Conservation (phyloP, 2,113 vertebrate genomes). For the Salvelinus namaycush region DNA sequence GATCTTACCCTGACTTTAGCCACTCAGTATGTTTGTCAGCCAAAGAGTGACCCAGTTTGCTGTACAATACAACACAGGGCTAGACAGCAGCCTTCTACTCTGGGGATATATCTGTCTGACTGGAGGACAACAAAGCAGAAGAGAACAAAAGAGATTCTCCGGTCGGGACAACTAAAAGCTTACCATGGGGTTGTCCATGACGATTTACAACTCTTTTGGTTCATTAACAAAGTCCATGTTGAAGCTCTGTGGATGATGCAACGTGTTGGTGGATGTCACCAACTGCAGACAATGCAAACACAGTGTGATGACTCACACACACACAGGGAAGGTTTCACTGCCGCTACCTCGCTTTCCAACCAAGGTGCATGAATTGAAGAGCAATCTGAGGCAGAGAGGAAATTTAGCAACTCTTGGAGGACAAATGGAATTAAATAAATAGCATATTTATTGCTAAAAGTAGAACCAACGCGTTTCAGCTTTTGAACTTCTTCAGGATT, state of each 20-base stretch:
- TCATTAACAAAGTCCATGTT: not conserved
- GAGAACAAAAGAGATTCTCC: constrained; percentile 18
- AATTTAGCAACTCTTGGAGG: too few relatives aligned
- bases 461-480: too few relatives aligned
- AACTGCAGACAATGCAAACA: not conserved
- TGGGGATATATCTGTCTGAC: constrained; percentile 26
- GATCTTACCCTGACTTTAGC: constrained; percentile 62
- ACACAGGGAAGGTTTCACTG: constrained; percentile 1
- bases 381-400: too few relatives aligned
- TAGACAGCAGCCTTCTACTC: constrained; percentile 55
- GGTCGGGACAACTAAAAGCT: not conserved
- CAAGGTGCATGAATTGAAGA: too few relatives aligned
- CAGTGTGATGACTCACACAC: constrained; percentile 5
- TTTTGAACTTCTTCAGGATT: too few relatives aligned
- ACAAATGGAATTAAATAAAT: too few relatives aligned
- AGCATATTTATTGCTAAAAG: too few relatives aligned
- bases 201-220: not conserved
- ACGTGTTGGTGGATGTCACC: not conserved
- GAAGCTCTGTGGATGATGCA: not conserved
- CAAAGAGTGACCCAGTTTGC: constrained; percentile 66
- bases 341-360: too few relatives aligned
- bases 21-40: constrained; percentile 30
- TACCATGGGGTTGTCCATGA: not conserved
- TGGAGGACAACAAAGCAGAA: constrained; percentile 48
- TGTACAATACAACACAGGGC: constrained; percentile 35